Conservation (phyloP, 2,888 invertebrate species). For the Cosmorhoe ocellata region DNA sequence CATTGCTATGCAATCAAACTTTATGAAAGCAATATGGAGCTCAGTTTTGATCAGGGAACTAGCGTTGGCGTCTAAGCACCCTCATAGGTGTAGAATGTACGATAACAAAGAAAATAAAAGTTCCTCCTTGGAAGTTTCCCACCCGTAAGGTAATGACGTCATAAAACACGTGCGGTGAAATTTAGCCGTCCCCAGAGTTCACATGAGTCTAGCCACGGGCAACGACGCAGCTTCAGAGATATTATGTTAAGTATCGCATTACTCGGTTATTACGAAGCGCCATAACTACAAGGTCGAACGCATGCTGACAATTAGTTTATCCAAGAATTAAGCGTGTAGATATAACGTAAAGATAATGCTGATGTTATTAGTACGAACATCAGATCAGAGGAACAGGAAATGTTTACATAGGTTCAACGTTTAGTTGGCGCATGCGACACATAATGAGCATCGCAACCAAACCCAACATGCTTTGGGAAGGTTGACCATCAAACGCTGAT, state of each 20-base stretch:
- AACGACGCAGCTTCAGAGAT: not conserved
- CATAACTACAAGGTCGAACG: constrained; percentile 7
- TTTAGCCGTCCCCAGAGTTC: constrained; percentile 22
- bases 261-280: not conserved
- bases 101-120: constrained; percentile 23
- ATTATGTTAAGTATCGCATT: constrained; percentile 6
- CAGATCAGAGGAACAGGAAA: too few relatives aligned
- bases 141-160: constrained; percentile 26
- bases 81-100: constrained; percentile 11
- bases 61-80: not conserved
- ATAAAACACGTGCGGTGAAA: constrained; percentile 27
- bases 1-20: too few relatives aligned
- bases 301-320: not conserved
- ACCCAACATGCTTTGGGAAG: too few relatives aligned
- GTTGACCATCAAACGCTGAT: too few relatives aligned
- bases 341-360: not conserved
- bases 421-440: not conserved
- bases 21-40: too few relatives aligned
- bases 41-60: too few relatives aligned
- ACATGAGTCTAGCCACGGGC: constrained; percentile 14
- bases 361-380: not conserved
- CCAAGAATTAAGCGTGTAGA: not conserved
- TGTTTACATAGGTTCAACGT: not conserved
- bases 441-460: too few relatives aligned
- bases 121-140: constrained; percentile 15